phyloP scores from a whole-genome alignment of 2,888 invertebrate species.

The Patella depressa region DNA sequence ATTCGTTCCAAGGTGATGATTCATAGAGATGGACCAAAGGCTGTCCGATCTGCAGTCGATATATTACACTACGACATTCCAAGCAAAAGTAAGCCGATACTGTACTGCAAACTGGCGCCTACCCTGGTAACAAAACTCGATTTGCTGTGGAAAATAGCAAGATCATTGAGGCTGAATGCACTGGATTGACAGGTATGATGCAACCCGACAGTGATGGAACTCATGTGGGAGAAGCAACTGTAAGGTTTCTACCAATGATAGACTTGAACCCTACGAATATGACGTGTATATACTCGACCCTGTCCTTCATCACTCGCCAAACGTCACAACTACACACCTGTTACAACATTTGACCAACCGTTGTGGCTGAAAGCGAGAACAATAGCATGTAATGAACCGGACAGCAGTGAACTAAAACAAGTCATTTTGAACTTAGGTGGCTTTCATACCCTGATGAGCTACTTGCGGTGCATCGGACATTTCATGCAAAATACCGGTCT shows the following conservation, averaged over 20 bases:
- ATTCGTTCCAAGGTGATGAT: not conserved
- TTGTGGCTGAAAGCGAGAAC: not conserved
- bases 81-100: not conserved
- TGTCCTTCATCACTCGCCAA: not conserved
- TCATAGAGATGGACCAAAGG: not conserved
- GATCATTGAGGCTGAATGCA: conserved; percentile 22
- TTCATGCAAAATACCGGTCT: not conserved
- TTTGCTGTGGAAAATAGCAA: not conserved
- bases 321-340: not conserved
- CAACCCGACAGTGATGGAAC: conserved; percentile 24
- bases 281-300: not conserved
- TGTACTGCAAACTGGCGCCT: not conserved
- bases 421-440: too few species aligned
- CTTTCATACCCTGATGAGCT: too few species aligned
- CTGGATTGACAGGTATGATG: conserved; percentile 47
- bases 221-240: conserved; percentile 35
- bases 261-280: not conserved
- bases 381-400: not conserved
- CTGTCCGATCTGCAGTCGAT: not conserved
- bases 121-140: not conserved
- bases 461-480: too few species aligned
- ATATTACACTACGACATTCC: not conserved
- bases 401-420: not conserved
- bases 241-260: not conserved
- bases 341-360: not conserved